Conservation (phyloP, 2,797 vertebrate species). For the Buceros bicornis region DNA sequence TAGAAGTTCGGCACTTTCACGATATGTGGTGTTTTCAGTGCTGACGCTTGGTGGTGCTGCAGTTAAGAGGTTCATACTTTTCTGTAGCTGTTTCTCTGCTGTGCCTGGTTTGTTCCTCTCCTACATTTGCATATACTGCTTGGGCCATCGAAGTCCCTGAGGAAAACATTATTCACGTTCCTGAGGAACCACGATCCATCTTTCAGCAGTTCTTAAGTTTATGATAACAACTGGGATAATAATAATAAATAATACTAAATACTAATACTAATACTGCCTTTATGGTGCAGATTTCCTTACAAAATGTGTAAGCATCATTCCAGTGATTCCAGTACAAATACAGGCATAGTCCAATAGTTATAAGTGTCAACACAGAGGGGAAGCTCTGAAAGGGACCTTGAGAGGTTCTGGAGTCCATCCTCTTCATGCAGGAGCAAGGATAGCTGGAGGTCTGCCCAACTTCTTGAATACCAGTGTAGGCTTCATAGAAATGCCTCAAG, state of each 20-base stretch:
- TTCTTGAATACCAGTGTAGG: background rate
- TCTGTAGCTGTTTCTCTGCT: background rate
- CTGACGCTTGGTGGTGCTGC: constrained; percentile 80
- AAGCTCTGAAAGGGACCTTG: background rate
- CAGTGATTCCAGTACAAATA: background rate
- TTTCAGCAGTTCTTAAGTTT: background rate
- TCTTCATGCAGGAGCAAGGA: background rate
- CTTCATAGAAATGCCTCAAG: background rate
- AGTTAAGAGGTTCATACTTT: constrained; percentile 65
- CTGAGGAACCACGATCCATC: background rate
- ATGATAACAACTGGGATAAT: background rate
- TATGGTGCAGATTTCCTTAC: background rate
- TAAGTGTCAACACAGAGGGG: background rate
- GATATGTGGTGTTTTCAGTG: constrained; percentile 11
- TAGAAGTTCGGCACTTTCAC: background rate
- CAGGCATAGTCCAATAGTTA: background rate
- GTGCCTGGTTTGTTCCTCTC: background rate
- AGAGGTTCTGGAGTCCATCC: background rate
- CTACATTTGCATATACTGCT: background rate
- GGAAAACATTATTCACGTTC: background rate
- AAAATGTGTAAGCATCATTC: background rate
- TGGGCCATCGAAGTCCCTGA: accelerated
- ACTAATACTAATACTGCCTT: background rate
- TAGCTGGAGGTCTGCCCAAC: background rate
- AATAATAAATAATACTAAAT: background rate